A percentile compares a stretch with the other conserved stretches of the same genome.
phyloP scores from a whole-genome alignment of 2,888 invertebrate genomes.

The Phrixothrix hirtus region DNA sequence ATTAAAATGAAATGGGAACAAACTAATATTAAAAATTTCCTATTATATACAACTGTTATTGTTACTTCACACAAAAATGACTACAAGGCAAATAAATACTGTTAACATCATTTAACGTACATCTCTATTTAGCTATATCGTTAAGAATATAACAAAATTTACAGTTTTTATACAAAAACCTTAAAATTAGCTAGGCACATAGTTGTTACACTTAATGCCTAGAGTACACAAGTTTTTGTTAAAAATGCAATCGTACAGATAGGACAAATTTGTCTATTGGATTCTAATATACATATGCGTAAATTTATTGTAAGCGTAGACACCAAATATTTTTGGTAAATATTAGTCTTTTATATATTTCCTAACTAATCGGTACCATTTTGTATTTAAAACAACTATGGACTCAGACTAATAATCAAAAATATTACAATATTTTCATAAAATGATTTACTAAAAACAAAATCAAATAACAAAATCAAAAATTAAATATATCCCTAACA shows the following conservation, averaged over 20 bases:
- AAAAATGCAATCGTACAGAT: slow-evolving; percentile 25
- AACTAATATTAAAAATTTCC: slow-evolving; percentile 27
- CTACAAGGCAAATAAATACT: slow-evolving; percentile 31
- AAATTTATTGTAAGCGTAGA: slow-evolving; percentile 27
- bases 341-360: slow-evolving; percentile 29
- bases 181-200: slow-evolving; percentile 17
- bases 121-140: slow-evolving; percentile 16
- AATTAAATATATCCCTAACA: slow-evolving; percentile 18
- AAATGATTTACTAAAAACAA: slow-evolving; percentile 12
- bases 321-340: slow-evolving; percentile 29
- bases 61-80: slow-evolving; percentile 28
- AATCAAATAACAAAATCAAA: slow-evolving; percentile 12
- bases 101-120: slow-evolving; percentile 27
- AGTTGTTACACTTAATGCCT: slow-evolving; percentile 12
- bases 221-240: slow-evolving; percentile 20
- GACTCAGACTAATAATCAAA: slow-evolving; percentile 18
- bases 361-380: slow-evolving; percentile 26
- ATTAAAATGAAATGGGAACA: slow-evolving; percentile 18
- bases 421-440: slow-evolving; percentile 13
- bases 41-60: slow-evolving; percentile 29
- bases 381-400: slow-evolving; percentile 11
- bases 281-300: slow-evolving; percentile 29
- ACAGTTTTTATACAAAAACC: slow-evolving; percentile 30
- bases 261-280: slow-evolving; percentile 23
- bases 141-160: slow-evolving; percentile 28